Base-by-base conservation (phyloP, 2,888 invertebrate genomes). In the Dasypogon diadema region DNA sequence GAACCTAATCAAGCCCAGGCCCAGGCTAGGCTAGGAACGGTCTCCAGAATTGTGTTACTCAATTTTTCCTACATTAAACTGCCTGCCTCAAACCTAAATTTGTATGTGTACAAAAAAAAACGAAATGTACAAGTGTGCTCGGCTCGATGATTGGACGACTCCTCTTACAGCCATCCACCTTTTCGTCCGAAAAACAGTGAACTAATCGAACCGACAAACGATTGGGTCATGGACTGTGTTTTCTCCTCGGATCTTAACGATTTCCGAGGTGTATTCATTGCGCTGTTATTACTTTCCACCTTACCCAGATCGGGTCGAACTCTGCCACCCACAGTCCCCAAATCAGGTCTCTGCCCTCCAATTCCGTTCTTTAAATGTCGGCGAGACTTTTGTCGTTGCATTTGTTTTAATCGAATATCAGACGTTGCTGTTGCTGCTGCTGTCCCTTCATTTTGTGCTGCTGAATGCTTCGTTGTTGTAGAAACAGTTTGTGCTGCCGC, bases 111-210 rank as follows among this genome's bases (percentile, higher is more conserved):
- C 3, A 42, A 12, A 42, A 37, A 60, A 60, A 51, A 60, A 60
- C n/a, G 37, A 60, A 60, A 60, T 60, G 21, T 37, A 60, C 60
- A 60, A 37, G 37, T 60, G n/a, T 21, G 60, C 18, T 12, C 37
- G n/a, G n/a, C n/a, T n/a, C n/a, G n/a, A n/a, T n/a, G n/a, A n/a
- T n/a, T n/a, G n/a, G n/a, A n/a, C n/a, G n/a, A n/a, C n/a, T n/a
- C n/a, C 12, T n/a, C 81, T 86, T 91, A 92, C 81, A 94, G 89
- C 81, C 94, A 88, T 72, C 95, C 95, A 68, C 95, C 95, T 83
- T 95, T 95, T 78, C 95, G 89, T 42, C 95, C 95, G 85, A 95
- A 95, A 68, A 95, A 87, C 81, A 94, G 87, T 76, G 92, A 91
- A 86, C 93, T 93, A 79, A 94, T 90, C 55, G 93, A 93, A 75